Evolutionary conservation across 2,113 vertebrate species (phyloP), one percentile per base, ranked within the genome.

Genomic region (Rostratula benghalensis): DNA sequence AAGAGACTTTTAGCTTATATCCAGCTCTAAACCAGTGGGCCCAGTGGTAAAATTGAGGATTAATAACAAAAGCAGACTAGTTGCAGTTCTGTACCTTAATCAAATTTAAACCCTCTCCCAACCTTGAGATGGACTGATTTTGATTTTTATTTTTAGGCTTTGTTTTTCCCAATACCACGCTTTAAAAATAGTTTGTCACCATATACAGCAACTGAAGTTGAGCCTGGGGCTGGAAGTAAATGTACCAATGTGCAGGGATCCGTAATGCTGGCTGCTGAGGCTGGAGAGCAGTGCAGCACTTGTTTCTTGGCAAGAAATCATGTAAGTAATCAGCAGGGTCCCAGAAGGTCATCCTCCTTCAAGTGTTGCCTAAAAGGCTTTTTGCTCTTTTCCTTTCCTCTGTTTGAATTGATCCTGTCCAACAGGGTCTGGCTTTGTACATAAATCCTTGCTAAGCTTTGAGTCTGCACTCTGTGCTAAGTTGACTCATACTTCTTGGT

Each of bases 291-390:
- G 20, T 64, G 60, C 65, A 83, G 82, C n/a, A 25, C 75, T 94
- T 95, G 83, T 95, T 95, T 94, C 84, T 93, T 90, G 85, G 91
- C 76, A 95, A 94, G 91, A 87, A 95, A 96, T 92, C 89, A 92
- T 90, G 89, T 93, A 94, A 94, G 93, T 93, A 95, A 92, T 95
- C 84, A 82, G 87, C 54, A 89, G 53, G 95, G 89, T 96, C 83
- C 60, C 91, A 89, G 76, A 96, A 95, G 95, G 91, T 96, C 89
- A 91, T 83, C 63, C 39, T 94, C 75, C 75, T 96, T 86, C 74
- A 77, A 89, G 85, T 79, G 83, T 76, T 92, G 57, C 91, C 87
- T 96, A 81, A 95, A 96, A 95, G 87, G 76, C 61, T 88, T 96
- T 82, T 84, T 91, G 76, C 51, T 91, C 60, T 83, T 94, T 93